Conservation (phyloP, 2,113 vertebrate species). For the Noturus placidus region DNA sequence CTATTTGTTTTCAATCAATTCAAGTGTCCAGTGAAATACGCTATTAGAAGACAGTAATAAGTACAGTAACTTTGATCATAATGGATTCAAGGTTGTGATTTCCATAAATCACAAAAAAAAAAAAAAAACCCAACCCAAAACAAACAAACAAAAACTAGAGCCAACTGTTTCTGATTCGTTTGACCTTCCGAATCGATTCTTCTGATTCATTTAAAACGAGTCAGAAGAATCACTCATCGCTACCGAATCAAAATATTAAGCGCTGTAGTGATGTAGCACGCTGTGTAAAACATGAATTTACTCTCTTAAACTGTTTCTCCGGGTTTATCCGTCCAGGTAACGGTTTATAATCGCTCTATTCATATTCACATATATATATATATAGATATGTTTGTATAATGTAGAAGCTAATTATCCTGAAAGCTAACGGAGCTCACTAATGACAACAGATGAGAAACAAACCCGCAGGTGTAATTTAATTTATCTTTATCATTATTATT, state of each 20-base stretch:
- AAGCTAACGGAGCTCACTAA: background rate
- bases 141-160: background rate
- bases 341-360: background rate
- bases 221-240: background rate
- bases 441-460: background rate
- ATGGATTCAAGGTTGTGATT: background rate
- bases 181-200: background rate
- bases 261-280: background rate
- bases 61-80: background rate
- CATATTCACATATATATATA: too few species aligned
- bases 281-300: background rate
- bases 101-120: background rate
- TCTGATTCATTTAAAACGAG: slow-evolving; percentile 5
- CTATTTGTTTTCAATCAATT: background rate
- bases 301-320: background rate
- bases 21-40: background rate
- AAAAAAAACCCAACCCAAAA: too few species aligned
- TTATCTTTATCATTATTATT: background rate
- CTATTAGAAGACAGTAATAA: background rate
- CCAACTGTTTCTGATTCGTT: background rate
- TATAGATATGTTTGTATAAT: background rate
- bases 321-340: background rate
- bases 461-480: background rate
- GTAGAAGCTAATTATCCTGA: background rate
- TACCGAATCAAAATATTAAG: background rate